Evolutionary conservation across 2,888 invertebrate species (phyloP).

Genomic region (Polymixis flavicincta): DNA sequence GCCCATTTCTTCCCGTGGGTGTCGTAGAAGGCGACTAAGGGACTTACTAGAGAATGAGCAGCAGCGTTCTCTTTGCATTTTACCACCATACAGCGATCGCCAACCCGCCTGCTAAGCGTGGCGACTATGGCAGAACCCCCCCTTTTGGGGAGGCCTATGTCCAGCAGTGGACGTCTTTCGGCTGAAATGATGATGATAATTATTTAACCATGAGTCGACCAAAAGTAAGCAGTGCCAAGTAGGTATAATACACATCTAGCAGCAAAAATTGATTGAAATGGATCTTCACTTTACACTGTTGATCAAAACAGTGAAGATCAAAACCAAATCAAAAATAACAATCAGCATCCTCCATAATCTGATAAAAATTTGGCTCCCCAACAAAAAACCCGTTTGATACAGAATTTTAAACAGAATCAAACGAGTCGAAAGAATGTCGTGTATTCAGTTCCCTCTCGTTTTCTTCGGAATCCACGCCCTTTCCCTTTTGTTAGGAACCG

Average conservation of each 20-base stretch:
- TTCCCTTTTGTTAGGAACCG: constrained; percentile 74
- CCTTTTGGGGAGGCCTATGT: too few species aligned
- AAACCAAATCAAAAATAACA: not conserved
- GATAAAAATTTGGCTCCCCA: not conserved
- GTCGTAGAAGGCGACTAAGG: too few species aligned
- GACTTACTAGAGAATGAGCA: too few species aligned
- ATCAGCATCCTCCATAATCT: not conserved
- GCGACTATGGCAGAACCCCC: too few species aligned
- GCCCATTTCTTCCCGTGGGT: too few species aligned
- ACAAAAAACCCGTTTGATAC: constrained; percentile 45
- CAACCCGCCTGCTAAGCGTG: too few species aligned
- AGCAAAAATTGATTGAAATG: too few species aligned
- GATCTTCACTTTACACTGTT: not conserved
- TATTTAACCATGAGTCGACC: too few species aligned
- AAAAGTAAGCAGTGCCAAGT: not conserved
- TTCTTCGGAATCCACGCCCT: constrained; percentile 71
- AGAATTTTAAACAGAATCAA: constrained; percentile 38
- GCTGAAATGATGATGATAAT: too few species aligned
- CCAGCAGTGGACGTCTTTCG: too few species aligned
- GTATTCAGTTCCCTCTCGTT: constrained; percentile 69
- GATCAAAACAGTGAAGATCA: not conserved
- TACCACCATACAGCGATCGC: too few species aligned
- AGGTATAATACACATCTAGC: not conserved
- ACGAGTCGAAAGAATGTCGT: constrained; percentile 56
- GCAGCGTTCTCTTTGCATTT: too few species aligned